These are phyloP conservation scores for Anthopleura sola DNA, from an alignment of 64 coral and sea anemone genomes.

Conservation along the genomic window DNA sequence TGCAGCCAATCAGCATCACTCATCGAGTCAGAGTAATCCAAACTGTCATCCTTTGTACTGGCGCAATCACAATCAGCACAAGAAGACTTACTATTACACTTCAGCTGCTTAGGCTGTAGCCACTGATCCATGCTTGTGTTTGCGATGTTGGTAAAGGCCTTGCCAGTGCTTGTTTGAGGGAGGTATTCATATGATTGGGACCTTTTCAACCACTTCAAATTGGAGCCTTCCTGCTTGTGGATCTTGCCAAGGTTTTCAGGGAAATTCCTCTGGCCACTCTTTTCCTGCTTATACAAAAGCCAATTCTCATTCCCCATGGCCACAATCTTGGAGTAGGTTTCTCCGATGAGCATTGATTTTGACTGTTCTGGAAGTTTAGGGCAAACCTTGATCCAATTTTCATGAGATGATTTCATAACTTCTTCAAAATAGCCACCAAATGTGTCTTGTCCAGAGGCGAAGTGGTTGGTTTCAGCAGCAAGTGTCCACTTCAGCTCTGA, in stretches of 20 bases:
- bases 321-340: conserved; percentile 54
- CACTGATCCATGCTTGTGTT: conserved; percentile 48
- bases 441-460: background rate
- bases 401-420: conserved; percentile 44
- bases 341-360: conserved; percentile 38
- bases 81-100: background rate
- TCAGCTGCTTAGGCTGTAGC: conserved; percentile 24
- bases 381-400: conserved; percentile 49
- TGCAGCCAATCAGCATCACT: conserved; percentile 39
- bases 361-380: conserved; percentile 10
- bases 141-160: conserved; percentile 48
- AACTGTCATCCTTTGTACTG: conserved; percentile 3
- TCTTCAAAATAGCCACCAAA: conserved; percentile 44
- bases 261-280: background rate
- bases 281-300: conserved; percentile 40
- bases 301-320: conserved; percentile 55
- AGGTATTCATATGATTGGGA: background rate
- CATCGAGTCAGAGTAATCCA: conserved; percentile 3
- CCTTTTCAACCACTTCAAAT: conserved; percentile 4
- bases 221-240: background rate
- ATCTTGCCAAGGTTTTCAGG: conserved; percentile 14
- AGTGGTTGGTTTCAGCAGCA: conserved; percentile 7
- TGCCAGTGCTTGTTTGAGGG: conserved; percentile 25
- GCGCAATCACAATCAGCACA: conserved; percentile 41
- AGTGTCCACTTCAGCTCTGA: background rate